Base-by-base conservation (phyloP, 2,797 vertebrate genomes). In the Danio tinwini region DNA sequence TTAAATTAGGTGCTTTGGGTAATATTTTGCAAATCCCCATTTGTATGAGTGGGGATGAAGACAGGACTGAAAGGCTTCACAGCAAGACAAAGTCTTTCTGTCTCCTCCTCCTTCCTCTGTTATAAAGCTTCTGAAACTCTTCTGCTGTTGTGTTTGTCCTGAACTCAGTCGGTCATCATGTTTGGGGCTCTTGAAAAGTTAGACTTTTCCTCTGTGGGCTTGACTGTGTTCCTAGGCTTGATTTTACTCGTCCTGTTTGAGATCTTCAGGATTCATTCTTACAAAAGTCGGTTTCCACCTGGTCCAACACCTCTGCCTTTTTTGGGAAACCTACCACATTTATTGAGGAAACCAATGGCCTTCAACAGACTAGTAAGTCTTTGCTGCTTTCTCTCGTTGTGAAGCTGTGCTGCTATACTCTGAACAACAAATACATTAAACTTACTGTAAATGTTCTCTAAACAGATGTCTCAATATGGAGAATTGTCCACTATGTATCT, bases 261-360 rank as follows among this genome's bases (percentile, higher is more conserved):
- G 71, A 45, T 72, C 17, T 21, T 85, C 29, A 83, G 75, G 59
- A 50, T 85, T 53, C 74, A 17, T 40, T 67, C 61, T 5, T 5
- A 6, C 2, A 78, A 52, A 37, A 42, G 53, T 42, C 58, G 0
- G 13, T 37, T 0, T 68, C 84, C 84, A 8, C 84, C 81, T 49
- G 84, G 84, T 47, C 84, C 84, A 14, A 78, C 16, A 55, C 84
- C 81, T 10, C 16, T 85, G 1, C 81, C 81, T 5, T 85, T 85
- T 14, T 0, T 78, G 17, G 84, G 84, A 19, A 72, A 63, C 4
- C 0, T 83, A 17, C 52, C 56, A n/a, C 10, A 81, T 16, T 50
- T 74, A 1, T 0, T 78, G 29, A 29, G 29, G 3, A 5, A 83
- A 0, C 84, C 64, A 39, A 6, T 78, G 64, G 44, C 21, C 2